Percentiles rank a stretch among this genome's conserved stretches.
These are phyloP conservation scores for Columba guinea DNA, from an alignment of 2,797 vertebrate species.

Conservation along the genomic window DNA sequence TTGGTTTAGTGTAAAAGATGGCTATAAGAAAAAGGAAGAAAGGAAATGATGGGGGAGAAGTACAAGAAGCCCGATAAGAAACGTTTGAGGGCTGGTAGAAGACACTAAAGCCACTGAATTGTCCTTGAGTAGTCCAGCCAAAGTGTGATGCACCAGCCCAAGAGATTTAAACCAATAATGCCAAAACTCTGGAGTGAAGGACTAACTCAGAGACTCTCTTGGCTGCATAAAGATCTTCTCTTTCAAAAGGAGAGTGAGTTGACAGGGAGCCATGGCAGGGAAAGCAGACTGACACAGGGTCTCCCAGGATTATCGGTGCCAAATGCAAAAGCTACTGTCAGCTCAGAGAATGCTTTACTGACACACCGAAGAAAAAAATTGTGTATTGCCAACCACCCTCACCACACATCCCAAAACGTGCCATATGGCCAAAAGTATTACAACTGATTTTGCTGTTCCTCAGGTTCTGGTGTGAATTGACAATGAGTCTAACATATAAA, in stretches of 20 bases:
- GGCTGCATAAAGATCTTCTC: background rate
- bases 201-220: background rate
- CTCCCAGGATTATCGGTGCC: background rate
- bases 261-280: background rate
- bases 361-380: background rate
- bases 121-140: background rate
- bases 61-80: background rate
- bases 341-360: slow-evolving; percentile 11
- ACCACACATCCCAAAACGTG: background rate
- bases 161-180: background rate
- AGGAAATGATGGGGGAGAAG: background rate
- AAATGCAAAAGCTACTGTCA: slow-evolving; percentile 26
- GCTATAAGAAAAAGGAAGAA: background rate
- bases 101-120: rapidly evolving
- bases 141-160: background rate
- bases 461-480: slow-evolving; percentile 39
- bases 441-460: slow-evolving; percentile 29
- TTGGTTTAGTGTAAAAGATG: background rate
- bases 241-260: background rate
- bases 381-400: slow-evolving; percentile 16
- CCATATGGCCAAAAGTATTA: background rate
- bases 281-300: background rate
- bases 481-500: slow-evolving; percentile 66
- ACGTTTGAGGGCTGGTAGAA: background rate
- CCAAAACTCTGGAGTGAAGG: background rate